Evolutionary conservation across 2,113 vertebrate genomes (phyloP).

Genomic region (Hippopotamus amphibius): DNA sequence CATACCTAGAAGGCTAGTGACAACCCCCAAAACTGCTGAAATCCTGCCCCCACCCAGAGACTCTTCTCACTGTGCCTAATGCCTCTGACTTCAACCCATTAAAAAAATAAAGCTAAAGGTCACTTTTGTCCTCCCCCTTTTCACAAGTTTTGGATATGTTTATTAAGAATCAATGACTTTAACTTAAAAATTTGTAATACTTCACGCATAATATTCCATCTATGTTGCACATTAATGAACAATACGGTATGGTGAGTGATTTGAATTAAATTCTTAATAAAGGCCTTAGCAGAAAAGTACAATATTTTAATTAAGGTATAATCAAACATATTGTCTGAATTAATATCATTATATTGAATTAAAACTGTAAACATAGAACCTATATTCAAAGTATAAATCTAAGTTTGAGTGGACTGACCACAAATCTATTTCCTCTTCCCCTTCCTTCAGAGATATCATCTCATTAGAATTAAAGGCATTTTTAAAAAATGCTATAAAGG

Average conservation of each 20-base stretch:
- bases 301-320: background rate
- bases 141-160: background rate
- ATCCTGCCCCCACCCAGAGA: background rate
- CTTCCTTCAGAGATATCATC: background rate
- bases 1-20: background rate
- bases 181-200: slow-evolving; percentile 3
- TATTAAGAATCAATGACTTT: slow-evolving; percentile 25
- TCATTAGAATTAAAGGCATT: slow-evolving; percentile 45
- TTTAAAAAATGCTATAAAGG: background rate
- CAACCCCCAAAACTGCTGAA: background rate
- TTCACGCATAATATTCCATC: background rate
- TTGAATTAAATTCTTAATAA: slow-evolving; percentile 16
- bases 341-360: slow-evolving; percentile 11
- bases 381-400: background rate
- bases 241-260: background rate
- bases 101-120: background rate
- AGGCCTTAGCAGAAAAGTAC: background rate
- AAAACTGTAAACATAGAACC: slow-evolving; percentile 29
- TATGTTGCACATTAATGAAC: background rate
- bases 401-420: background rate
- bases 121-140: background rate
- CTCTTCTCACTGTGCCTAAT: background rate
- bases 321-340: background rate
- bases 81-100: background rate
- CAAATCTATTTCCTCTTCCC: background rate